These are phyloP conservation scores for Leptonema lineaticorne DNA, from an alignment of 1,140 invertebrate species.

Conservation along the genomic window DNA sequence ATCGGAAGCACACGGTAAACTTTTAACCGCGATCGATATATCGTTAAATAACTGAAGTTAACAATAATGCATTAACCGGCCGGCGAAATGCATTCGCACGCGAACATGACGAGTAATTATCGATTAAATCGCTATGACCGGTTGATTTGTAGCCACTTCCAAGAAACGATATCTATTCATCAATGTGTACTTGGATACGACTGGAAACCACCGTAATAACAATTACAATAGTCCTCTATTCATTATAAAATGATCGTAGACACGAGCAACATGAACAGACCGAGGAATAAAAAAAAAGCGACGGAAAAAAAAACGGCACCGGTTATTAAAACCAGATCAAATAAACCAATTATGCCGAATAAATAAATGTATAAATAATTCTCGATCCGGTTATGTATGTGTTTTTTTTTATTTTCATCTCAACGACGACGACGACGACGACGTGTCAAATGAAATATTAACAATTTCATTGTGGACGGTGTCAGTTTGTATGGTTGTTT, in stretches of 20 bases:
- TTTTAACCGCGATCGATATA: neutral
- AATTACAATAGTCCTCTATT: neutral
- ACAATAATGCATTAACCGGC: neutral
- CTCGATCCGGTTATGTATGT: neutral
- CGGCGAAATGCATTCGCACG: conserved; percentile 1
- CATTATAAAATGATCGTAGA: neutral
- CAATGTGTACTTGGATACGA: conserved; percentile 7
- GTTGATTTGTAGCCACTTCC: neutral
- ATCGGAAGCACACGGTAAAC: neutral
- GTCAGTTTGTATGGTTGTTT: too few species aligned
- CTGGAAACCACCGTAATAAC: neutral
- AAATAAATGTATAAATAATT: neutral
- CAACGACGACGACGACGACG: too few species aligned
- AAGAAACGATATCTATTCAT: conserved; percentile 24
- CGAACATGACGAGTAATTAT: conserved; percentile 27
- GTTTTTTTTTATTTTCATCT: neutral
- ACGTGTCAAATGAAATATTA: too few species aligned
- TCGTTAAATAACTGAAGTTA: neutral
- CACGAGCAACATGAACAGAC: too few species aligned
- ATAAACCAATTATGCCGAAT: neutral
- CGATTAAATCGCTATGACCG: conserved; percentile 21
- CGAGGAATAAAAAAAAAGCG: neutral
- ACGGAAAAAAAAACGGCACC: too few species aligned
- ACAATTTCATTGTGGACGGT: too few species aligned
- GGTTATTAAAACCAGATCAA: too few species aligned